Evolutionary conservation across 2,113 vertebrate species (phyloP).

Genomic region (Vulpes vulpes): DNA sequence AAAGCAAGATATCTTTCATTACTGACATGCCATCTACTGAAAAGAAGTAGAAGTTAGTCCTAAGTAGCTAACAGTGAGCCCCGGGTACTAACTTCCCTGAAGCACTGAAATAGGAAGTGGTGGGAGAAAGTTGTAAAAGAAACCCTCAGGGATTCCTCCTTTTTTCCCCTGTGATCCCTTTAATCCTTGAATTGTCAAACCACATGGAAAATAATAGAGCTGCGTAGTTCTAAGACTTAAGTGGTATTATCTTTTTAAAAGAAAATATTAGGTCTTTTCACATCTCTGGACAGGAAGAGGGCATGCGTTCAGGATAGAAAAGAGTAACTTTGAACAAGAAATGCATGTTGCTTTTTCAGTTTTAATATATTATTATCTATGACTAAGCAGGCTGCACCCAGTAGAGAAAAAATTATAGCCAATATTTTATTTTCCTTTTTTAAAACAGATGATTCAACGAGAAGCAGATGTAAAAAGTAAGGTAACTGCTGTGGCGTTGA

Average conservation of each 20-base stretch:
- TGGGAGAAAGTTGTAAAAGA: slow-evolving; percentile 85
- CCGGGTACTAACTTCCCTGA: slow-evolving; percentile 82
- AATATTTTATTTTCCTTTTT: slow-evolving; percentile 83
- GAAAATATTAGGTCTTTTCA: slow-evolving; percentile 83
- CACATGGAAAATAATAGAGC: slow-evolving; percentile 87
- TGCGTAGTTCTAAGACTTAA: slow-evolving; percentile 83
- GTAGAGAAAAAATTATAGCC: slow-evolving; percentile 76
- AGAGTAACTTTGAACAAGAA: slow-evolving; percentile 80
- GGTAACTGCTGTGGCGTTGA: slow-evolving; percentile 96
- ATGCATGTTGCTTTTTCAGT: slow-evolving; percentile 76
- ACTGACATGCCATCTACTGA: slow-evolving; percentile 73
- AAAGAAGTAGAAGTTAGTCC: slow-evolving; percentile 85
- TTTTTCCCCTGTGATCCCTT: slow-evolving; percentile 85
- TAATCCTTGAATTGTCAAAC: slow-evolving; percentile 88
- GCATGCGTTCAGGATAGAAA: slow-evolving; percentile 73
- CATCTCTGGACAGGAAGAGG: slow-evolving; percentile 75
- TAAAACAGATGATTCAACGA: slow-evolving; percentile 97
- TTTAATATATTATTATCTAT: slow-evolving; percentile 81
- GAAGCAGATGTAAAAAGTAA: slow-evolving; percentile 95
- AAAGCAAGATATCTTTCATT: slow-evolving; percentile 74
- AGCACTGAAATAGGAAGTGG: slow-evolving; percentile 83
- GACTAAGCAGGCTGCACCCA: slow-evolving; percentile 82
- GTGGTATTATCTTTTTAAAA: slow-evolving; percentile 85
- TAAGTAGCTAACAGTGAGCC: slow-evolving; percentile 82
- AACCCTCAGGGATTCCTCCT: slow-evolving; percentile 85